phyloP scores from a whole-genome alignment of 2,113 vertebrate species.

The Pitta sordida region DNA sequence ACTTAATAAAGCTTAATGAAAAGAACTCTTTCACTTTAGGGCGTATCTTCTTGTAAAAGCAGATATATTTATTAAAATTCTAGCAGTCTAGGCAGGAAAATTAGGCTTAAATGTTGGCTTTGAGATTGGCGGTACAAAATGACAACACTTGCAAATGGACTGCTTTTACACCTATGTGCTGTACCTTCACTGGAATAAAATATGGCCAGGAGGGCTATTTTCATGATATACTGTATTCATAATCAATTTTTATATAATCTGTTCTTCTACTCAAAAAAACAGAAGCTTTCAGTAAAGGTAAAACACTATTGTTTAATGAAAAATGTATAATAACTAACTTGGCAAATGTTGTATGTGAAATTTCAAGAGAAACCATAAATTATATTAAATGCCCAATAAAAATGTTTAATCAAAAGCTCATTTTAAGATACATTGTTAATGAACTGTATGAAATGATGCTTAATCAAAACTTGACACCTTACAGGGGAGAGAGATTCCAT shows the following conservation, averaged over 20 bases:
- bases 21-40: not conserved
- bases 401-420: slow-evolving; percentile 79
- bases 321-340: slow-evolving; percentile 64
- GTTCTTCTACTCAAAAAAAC: slow-evolving; percentile 9
- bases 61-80: not conserved
- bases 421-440: slow-evolving; percentile 80
- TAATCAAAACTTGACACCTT: slow-evolving; percentile 74
- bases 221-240: slow-evolving; percentile 48
- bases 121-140: not conserved
- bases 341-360: slow-evolving; percentile 70
- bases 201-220: slow-evolving; percentile 12
- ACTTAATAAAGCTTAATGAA: not conserved
- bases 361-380: slow-evolving; percentile 76
- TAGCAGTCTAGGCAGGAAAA: not conserved
- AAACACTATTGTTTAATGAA: slow-evolving; percentile 65
- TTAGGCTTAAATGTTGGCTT: not conserved
- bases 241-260: slow-evolving; percentile 56
- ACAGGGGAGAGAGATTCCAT: slow-evolving; percentile 54
- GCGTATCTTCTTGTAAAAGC: not conserved
- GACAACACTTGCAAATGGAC: not conserved
- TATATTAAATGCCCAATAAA: slow-evolving; percentile 79
- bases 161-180: not conserved
- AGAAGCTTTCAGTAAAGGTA: slow-evolving; percentile 35
- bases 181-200: slow-evolving; percentile 21
- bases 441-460: slow-evolving; percentile 75